Base-by-base conservation (phyloP, 2,113 vertebrate species). In the Ctenomys sociabilis region DNA sequence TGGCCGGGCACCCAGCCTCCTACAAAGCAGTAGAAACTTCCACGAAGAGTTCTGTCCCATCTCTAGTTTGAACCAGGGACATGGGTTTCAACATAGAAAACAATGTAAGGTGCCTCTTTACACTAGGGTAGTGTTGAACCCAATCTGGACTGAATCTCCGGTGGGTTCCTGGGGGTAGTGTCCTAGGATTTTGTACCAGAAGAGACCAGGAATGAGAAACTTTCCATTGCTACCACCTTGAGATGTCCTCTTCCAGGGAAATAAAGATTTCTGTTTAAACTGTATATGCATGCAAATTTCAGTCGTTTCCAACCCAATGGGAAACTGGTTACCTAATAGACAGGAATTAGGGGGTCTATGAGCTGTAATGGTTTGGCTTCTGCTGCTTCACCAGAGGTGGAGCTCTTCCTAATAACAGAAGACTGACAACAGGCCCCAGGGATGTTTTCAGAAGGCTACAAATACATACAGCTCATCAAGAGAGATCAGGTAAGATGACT, bases 241-340 rank as follows among this genome's bases (percentile, higher is more conserved):
- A 96, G 85, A 77, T 94, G 93, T 95, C 90, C 95, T 97, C 85
- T 93, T 95, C 52, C 80, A 43, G 28, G 35, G 92, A 95, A 96
- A 96, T 96, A 73, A 94, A 45, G 87, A 52, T 84, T 95, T 96
- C 93, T 95, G 54, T 68, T 96, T 85, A 94, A 96, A 93, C 80
- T 98, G 54, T 72, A 40, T 97, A 92, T 43, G 14, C 97, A 95
- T 97, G 95, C 88, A 97, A 97, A 96, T 97, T 97, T 98, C 94
- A 97, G 40, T 95, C 97, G 97, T 97, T 86, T 90, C 70, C 73
- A 92, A 86, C 82, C 77, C 90, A 92, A 96, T 95, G 88, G 90
- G 96, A 98, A 88, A 92, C 70, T 88, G 70, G 84, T 95, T 97
- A 97, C 77, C 94, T 96, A 97, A 87, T 68, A 77, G 21, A 82